phyloP scores from a whole-genome alignment of 2,113 vertebrate species.

The Argyrosomus japonicus region DNA sequence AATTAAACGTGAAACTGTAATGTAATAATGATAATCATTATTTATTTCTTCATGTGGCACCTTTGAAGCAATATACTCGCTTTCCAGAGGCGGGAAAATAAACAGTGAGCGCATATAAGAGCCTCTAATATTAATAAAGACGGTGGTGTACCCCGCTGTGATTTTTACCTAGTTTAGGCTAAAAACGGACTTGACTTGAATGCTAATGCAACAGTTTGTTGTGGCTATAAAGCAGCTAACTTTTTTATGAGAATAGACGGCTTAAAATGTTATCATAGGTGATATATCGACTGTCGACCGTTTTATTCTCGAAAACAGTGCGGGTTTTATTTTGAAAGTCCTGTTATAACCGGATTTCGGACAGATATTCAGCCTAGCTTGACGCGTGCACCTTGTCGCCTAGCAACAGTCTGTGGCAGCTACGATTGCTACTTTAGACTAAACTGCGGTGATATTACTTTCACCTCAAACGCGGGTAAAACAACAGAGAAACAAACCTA shows the following conservation, averaged over 20 bases:
- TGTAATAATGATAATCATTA: not conserved
- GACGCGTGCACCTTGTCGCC: not conserved
- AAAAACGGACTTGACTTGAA: not conserved
- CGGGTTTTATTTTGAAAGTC: constrained; percentile 13
- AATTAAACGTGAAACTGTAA: not conserved
- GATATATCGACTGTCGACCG: not conserved
- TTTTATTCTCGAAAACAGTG: not conserved
- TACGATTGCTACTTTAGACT: not conserved
- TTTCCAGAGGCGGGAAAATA: not conserved
- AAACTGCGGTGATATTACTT: not conserved
- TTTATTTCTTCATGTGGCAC: not conserved
- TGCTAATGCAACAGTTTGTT: not conserved
- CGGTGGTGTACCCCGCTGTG: not conserved
- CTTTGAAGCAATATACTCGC: not conserved
- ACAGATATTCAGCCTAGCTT: not conserved
- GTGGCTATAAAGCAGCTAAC: not conserved
- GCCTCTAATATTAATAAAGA: not conserved
- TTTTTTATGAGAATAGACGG: not conserved
- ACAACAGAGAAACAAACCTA: not conserved
- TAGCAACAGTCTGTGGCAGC: constrained; percentile 21
- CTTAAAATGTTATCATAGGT: not conserved
- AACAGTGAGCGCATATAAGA: not conserved
- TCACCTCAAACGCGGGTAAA: not conserved
- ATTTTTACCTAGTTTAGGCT: not conserved
- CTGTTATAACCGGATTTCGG: not conserved